A percentile compares a stretch with the other conserved stretches of the same genome.
phyloP scores from a whole-genome alignment of 2,888 invertebrate genomes.

The Syrista parreyssii region DNA sequence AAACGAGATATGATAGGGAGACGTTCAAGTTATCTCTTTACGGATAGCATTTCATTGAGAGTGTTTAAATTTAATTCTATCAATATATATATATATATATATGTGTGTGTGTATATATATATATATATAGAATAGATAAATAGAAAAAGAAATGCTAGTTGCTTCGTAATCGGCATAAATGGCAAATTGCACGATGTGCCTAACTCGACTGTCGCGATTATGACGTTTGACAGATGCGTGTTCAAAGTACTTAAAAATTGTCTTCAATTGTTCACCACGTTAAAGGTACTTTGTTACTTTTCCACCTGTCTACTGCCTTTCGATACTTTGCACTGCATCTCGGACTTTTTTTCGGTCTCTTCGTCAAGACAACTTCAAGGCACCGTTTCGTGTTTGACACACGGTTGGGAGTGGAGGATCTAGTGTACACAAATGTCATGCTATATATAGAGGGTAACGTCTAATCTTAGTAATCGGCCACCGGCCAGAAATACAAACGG shows the following conservation, averaged over 20 bases:
- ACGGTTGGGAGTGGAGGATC: background rate
- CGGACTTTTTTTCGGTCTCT: background rate
- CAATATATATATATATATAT: background rate
- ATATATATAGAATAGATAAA: background rate
- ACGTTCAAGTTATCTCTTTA: background rate
- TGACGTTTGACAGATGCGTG: background rate
- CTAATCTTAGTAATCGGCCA: slow-evolving; percentile 59
- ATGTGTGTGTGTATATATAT: no score
- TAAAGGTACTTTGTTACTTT: background rate
- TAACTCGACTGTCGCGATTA: background rate
- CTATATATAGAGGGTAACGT: slow-evolving; percentile 52
- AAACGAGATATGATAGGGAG: background rate
- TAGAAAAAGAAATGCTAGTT: background rate
- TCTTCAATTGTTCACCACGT: background rate
- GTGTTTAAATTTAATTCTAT: background rate
- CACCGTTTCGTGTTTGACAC: slow-evolving; percentile 4
- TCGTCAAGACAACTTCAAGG: slow-evolving; percentile 30
- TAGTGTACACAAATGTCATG: slow-evolving; percentile 54
- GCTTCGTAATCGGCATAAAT: background rate
- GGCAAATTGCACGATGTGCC: background rate
- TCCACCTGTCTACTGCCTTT: background rate
- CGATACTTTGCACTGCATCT: background rate
- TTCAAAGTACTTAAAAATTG: background rate
- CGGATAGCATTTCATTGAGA: background rate
- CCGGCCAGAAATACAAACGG: slow-evolving; percentile 49